Conservation (phyloP, 2,797 vertebrate genomes). For the Schizopygopsis malacanthus region DNA sequence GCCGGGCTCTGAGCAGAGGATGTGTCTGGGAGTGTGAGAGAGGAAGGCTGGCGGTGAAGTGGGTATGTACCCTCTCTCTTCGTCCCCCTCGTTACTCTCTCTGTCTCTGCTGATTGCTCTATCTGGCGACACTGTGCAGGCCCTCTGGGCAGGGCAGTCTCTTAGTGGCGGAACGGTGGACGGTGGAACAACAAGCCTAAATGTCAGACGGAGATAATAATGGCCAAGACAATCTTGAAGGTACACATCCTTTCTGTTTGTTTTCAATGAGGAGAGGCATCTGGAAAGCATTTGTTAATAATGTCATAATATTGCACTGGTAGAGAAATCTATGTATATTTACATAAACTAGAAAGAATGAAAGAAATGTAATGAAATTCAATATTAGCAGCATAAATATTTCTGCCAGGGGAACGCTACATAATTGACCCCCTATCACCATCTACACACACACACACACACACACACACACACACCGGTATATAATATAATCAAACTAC, state of each 20-base stretch:
- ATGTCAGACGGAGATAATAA: conserved; percentile 78
- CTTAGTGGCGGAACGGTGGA: conserved; percentile 47
- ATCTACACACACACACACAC: too few species aligned
- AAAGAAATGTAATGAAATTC: neutral
- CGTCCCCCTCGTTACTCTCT: conserved; percentile 38
- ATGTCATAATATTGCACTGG: conserved; percentile 12
- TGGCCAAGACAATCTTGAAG: conserved; percentile 73
- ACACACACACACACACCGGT: too few species aligned
- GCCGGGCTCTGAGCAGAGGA: conserved; percentile 77
- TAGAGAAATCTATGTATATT: neutral
- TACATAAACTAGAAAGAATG: neutral
- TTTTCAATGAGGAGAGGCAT: neutral
- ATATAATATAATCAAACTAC: neutral
- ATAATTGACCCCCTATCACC: neutral
- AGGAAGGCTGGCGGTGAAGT: conserved; percentile 55
- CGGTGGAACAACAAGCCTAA: conserved; percentile 70
- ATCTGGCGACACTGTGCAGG: conserved; percentile 46
- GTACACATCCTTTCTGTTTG: conserved; percentile 62
- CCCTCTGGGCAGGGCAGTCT: conserved; percentile 66
- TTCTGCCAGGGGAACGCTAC: neutral
- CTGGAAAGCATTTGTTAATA: neutral
- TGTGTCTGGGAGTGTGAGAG: conserved; percentile 73
- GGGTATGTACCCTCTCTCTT: conserved; percentile 58
- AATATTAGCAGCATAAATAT: neutral
- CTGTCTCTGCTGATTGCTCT: conserved; percentile 52